phyloP scores from a whole-genome alignment of 2,888 invertebrate species.

The Micoletzkya japonica region DNA sequence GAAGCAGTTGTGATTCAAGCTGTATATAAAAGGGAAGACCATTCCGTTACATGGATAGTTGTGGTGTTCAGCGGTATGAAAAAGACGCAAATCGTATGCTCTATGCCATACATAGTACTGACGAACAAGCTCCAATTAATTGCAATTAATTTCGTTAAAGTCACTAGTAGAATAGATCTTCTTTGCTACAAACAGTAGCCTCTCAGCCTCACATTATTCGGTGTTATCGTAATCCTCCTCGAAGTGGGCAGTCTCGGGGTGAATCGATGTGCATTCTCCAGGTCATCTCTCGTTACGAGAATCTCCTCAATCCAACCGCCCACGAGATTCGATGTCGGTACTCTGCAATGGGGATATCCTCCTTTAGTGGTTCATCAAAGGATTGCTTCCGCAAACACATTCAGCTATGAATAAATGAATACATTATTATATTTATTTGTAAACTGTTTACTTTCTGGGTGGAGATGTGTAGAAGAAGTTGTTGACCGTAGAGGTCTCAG shows the following conservation, averaged over 20 bases:
- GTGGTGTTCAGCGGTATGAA: too few species aligned
- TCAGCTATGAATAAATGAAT: background rate
- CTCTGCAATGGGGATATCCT: background rate
- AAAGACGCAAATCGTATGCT: too few species aligned
- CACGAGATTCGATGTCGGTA: background rate
- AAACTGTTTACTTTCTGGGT: background rate
- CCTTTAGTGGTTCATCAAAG: background rate
- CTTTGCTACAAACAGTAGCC: too few species aligned
- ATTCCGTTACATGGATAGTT: too few species aligned
- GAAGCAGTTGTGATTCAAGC: too few species aligned
- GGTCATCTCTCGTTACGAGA: slow-evolving; percentile 19
- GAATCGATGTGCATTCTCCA: background rate
- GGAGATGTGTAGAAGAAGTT: slow-evolving; percentile 23
- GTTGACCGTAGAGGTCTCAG: slow-evolving; percentile 2
- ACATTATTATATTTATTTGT: background rate
- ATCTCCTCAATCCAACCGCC: background rate
- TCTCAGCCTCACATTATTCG: background rate
- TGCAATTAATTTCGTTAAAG: too few species aligned
- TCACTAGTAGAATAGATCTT: too few species aligned
- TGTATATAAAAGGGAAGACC: too few species aligned
- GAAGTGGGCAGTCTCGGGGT: background rate
- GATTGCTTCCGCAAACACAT: background rate
- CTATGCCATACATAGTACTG: too few species aligned
- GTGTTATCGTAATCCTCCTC: slow-evolving; percentile 10
- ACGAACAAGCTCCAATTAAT: too few species aligned